phyloP scores from a whole-genome alignment of 2,113 vertebrate species.

The Poeciliopsis turrubarensis region DNA sequence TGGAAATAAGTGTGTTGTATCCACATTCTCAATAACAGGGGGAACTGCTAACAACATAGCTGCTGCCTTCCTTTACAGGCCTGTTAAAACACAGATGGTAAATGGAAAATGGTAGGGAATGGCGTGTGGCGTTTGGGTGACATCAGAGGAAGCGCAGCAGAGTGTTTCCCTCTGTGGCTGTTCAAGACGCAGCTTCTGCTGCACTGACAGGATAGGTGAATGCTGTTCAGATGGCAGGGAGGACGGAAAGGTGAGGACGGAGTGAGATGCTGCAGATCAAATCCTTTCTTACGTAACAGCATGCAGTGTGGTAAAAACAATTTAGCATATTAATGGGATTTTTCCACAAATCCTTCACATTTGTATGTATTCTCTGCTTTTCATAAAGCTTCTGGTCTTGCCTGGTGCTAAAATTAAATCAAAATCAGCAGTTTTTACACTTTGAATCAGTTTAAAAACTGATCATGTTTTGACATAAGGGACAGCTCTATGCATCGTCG shows the following conservation, averaged over 20 bases:
- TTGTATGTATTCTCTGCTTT: no score
- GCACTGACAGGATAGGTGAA: background rate
- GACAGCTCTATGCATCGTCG: no score
- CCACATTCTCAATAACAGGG: background rate
- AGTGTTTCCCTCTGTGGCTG: background rate
- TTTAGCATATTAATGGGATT: no score
- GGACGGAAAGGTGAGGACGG: background rate
- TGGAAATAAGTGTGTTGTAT: slow-evolving; percentile 10
- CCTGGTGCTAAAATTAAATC: no score
- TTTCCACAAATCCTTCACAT: no score
- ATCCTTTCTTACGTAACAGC: no score
- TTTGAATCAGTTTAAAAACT: no score
- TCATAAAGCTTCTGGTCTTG: no score
- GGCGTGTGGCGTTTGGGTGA: slow-evolving; percentile 7
- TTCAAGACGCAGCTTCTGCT: background rate
- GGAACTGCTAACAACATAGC: background rate
- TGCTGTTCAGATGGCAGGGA: background rate
- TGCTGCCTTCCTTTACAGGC: background rate
- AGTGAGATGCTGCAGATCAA: background rate
- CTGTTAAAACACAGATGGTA: background rate
- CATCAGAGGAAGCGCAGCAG: slow-evolving; percentile 26
- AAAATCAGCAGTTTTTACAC: no score
- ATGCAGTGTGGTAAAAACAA: no score
- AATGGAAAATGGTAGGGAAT: slow-evolving; percentile 4
- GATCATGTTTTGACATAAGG: no score